Evolutionary conservation across 37 sponge, comb jelly and placozoan genomes (phyloP).

Genomic region (Petrosia ficiformis): DNA sequence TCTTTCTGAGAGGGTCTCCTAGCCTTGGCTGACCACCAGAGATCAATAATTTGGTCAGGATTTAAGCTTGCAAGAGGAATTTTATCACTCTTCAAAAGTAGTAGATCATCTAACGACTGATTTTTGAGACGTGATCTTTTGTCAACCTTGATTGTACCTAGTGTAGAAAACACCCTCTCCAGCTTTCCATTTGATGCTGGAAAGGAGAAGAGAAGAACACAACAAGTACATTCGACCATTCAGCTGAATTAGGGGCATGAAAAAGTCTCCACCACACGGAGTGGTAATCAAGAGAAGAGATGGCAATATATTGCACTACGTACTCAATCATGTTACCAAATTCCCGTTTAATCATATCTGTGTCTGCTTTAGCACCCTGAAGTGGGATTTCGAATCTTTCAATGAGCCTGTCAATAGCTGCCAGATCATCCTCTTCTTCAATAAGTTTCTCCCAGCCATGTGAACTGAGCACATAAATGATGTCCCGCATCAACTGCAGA

Average conservation of each 20-base stretch:
- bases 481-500: no score
- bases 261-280: no score
- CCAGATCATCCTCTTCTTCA: slow-evolving; percentile 22
- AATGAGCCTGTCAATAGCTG: slow-evolving; percentile 23
- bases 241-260: slow-evolving; percentile 38
- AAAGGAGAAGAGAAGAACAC: slow-evolving; percentile 42
- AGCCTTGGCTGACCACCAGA: slow-evolving; percentile 49
- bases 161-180: no score
- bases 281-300: no score
- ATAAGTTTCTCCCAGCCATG: no score
- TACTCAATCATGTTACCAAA: slow-evolving; percentile 33
- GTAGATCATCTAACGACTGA: slow-evolving; percentile 24
- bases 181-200: slow-evolving; percentile 56
- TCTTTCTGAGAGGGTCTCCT: slow-evolving; percentile 28
- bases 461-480: slow-evolving; percentile 18
- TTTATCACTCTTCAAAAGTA: slow-evolving; percentile 19
- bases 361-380: slow-evolving; percentile 28
- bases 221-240: slow-evolving; percentile 46
- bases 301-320: no score
- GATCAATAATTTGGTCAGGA: slow-evolving; percentile 25
- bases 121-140: slow-evolving; percentile 25
- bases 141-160: slow-evolving; percentile 24
- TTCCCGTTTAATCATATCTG: slow-evolving; percentile 14
- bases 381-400: slow-evolving; percentile 35
- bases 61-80: slow-evolving; percentile 15